Percentiles rank a stretch among this genome's conserved stretches.
Evolutionary conservation across 2,888 invertebrate species (phyloP).

Genomic region (Thymelicus acteon): DNA sequence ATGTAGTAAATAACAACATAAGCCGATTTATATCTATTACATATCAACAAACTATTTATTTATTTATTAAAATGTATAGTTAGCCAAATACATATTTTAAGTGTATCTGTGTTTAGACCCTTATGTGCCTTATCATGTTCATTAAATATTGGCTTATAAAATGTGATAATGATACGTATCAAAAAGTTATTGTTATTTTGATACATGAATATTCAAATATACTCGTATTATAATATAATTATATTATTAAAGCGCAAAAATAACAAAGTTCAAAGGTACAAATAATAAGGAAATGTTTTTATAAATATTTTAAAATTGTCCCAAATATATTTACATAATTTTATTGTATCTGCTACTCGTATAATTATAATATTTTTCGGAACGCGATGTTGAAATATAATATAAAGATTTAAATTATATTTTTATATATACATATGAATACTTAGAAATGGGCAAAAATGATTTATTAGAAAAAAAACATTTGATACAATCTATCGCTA

Average conservation of each 20-base stretch:
- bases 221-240: background rate
- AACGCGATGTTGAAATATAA: no score
- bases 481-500: background rate
- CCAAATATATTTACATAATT: no score
- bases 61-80: slow-evolving; percentile 11
- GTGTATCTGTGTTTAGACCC: background rate
- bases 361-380: no score
- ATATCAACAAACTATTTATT: slow-evolving; percentile 15
- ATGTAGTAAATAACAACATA: background rate
- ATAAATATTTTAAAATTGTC: background rate
- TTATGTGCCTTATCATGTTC: slow-evolving; percentile 20
- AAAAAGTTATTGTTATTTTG: background rate
- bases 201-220: background rate
- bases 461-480: background rate
- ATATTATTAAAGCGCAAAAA: background rate
- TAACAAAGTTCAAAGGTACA: background rate
- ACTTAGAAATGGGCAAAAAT: background rate
- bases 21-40: background rate
- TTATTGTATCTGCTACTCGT: no score
- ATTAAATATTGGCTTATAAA: slow-evolving; percentile 5
- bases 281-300: background rate
- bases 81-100: slow-evolving; percentile 7
- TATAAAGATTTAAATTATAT: no score
- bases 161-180: slow-evolving; percentile 20
- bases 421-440: no score